A percentile compares a stretch with the other conserved stretches of the same genome.
Evolutionary conservation across 2,797 vertebrate species (phyloP).

Genomic region (Lepilemur septentrionalis): DNA sequence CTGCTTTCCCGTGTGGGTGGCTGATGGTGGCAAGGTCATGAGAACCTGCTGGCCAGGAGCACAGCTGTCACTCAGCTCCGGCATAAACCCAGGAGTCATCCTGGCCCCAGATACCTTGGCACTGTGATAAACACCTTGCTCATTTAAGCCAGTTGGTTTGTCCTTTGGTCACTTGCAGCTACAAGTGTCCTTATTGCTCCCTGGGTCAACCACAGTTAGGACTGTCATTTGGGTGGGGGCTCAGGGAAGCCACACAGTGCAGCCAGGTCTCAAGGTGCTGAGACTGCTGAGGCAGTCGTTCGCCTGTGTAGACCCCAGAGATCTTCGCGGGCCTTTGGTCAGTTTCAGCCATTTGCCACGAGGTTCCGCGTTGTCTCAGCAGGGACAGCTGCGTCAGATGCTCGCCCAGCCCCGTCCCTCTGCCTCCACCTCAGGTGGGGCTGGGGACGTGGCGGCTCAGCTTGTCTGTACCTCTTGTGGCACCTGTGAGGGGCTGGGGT

Average conservation of each 20-base stretch:
- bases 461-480: too few relatives aligned
- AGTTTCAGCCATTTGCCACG: not conserved
- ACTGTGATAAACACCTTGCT: not conserved
- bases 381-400: too few relatives aligned
- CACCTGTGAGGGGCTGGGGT: not conserved
- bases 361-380: not conserved
- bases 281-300: not conserved
- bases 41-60: not conserved
- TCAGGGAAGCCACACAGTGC: not conserved
- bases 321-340: not conserved
- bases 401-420: not conserved
- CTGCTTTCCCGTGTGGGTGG: not conserved
- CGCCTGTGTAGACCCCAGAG: too few relatives aligned
- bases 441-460: accelerated
- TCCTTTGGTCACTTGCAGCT: not conserved
- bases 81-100: not conserved
- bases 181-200: not conserved
- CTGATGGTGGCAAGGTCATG: not conserved
- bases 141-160: accelerated
- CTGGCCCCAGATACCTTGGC: too few relatives aligned
- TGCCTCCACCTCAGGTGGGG: too few relatives aligned
- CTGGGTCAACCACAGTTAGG: not conserved
- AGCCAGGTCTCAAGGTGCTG: too few relatives aligned
- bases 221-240: not conserved
- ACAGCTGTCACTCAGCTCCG: not conserved